Evolutionary conservation across 2,113 vertebrate genomes (phyloP).

Genomic region (Echinops telfairi): DNA sequence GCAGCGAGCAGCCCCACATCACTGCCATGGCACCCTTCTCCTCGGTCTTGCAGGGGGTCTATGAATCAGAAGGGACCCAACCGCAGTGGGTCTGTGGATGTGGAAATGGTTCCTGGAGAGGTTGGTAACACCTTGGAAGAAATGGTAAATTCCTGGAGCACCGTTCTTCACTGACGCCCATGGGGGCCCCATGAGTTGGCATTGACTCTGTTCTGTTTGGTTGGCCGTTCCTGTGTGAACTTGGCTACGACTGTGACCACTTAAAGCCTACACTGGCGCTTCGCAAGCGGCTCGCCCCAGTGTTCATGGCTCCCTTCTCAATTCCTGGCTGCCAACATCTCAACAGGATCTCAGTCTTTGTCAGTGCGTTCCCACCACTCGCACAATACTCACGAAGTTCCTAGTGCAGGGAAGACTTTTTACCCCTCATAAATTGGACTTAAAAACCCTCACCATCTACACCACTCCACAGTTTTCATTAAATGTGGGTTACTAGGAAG

Average conservation of each 20-base stretch:
- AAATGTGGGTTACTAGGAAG: slow-evolving; percentile 31
- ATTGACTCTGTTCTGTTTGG: not conserved
- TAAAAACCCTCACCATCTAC: not conserved
- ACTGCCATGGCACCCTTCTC: too few relatives aligned
- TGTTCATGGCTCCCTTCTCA: not conserved
- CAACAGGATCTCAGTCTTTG: not conserved
- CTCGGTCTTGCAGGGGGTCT: too few relatives aligned
- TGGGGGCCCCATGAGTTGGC: not conserved
- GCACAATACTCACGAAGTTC: not conserved
- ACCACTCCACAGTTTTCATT: not conserved
- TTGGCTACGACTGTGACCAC: not conserved
- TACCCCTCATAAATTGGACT: not conserved
- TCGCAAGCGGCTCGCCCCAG: not conserved
- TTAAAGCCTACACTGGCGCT: not conserved
- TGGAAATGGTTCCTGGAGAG: not conserved
- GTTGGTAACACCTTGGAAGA: not conserved
- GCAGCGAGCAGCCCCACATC: too few relatives aligned
- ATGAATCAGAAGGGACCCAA: too few relatives aligned
- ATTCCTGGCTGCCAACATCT: not conserved
- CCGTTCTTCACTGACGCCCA: not conserved
- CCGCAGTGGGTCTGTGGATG: not conserved
- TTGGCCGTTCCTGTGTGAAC: not conserved
- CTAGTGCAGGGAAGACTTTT: not conserved
- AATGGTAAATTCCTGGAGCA: not conserved
- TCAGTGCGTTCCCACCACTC: not conserved